Conservation (phyloP, 1,140 invertebrate species). For the Atta texana region DNA sequence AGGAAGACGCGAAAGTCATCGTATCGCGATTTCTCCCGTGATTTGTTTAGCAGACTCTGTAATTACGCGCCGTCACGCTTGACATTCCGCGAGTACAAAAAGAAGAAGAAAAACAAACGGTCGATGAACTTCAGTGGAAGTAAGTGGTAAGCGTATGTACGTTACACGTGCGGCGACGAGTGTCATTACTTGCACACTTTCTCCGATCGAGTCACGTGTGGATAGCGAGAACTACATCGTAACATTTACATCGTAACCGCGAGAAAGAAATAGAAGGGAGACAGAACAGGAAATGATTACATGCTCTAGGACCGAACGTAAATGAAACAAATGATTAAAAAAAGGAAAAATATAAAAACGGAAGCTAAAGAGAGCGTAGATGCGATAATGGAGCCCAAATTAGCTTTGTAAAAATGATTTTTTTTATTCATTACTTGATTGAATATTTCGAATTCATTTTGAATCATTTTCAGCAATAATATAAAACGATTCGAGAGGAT, state of each 20-base stretch:
- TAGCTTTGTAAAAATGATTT: no score
- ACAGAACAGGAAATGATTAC: neutral
- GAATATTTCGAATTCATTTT: no score
- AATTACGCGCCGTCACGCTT: conserved; percentile 46
- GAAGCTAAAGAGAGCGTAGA: no score
- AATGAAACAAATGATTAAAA: neutral
- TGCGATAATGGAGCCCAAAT: no score
- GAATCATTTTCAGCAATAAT: no score
- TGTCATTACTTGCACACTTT: conserved; percentile 62
- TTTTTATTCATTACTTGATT: no score
- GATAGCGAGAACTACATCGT: conserved; percentile 19
- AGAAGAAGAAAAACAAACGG: conserved; percentile 39
- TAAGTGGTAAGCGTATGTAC: conserved; percentile 10
- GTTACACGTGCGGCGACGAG: conserved; percentile 32
- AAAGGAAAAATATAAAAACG: no score
- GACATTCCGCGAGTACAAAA: conserved; percentile 22
- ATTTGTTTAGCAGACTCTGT: conserved; percentile 36
- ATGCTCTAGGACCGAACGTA: neutral
- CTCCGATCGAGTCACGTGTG: conserved; percentile 66
- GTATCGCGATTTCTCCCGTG: conserved; percentile 21
- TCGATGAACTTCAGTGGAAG: conserved; percentile 30
- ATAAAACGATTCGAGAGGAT: no score
- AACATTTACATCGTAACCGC: conserved; percentile 12
- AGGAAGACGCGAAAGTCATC: conserved; percentile 10
- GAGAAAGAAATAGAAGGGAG: neutral